Evolutionary conservation across 1,140 invertebrate genomes (phyloP).

Genomic region (Zaprionus kolodkinae): DNA sequence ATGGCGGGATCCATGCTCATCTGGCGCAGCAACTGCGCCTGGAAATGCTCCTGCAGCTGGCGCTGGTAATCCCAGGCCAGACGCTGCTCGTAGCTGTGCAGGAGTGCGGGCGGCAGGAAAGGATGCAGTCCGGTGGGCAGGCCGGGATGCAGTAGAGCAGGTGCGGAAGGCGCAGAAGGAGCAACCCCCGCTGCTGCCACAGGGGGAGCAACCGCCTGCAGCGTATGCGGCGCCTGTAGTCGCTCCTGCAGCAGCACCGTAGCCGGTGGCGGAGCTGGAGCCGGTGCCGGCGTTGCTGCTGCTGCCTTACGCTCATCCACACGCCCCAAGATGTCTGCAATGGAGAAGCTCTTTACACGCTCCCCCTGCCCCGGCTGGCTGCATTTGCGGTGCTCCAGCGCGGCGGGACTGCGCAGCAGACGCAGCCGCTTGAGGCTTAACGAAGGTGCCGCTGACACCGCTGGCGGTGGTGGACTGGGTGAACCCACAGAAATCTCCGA

Average conservation of each 20-base stretch:
- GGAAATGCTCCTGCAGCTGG: constrained; percentile 85
- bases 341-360: constrained; percentile 95
- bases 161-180: neutral
- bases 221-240: constrained; percentile 19
- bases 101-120: constrained; percentile 73
- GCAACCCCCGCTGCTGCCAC: neutral
- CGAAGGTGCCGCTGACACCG: constrained; percentile 38
- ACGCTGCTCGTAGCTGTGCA: constrained; percentile 84
- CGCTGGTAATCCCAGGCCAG: constrained; percentile 86
- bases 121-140: constrained; percentile 64
- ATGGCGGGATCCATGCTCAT: constrained; percentile 81
- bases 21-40: constrained; percentile 79
- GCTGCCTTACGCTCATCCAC: constrained; percentile 31
- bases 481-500: constrained; percentile 82
- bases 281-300: constrained; percentile 3
- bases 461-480: constrained; percentile 71
- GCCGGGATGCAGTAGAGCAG: constrained; percentile 28
- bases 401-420: constrained; percentile 58
- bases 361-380: constrained; percentile 43
- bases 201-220: constrained; percentile 11
- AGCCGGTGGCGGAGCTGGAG: neutral
- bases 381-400: constrained; percentile 36
- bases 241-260: constrained; percentile 34
- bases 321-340: constrained; percentile 94
- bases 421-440: constrained; percentile 87